Evolutionary conservation across 1,140 invertebrate species (phyloP).

Genomic region (Babylonia areolata): DNA sequence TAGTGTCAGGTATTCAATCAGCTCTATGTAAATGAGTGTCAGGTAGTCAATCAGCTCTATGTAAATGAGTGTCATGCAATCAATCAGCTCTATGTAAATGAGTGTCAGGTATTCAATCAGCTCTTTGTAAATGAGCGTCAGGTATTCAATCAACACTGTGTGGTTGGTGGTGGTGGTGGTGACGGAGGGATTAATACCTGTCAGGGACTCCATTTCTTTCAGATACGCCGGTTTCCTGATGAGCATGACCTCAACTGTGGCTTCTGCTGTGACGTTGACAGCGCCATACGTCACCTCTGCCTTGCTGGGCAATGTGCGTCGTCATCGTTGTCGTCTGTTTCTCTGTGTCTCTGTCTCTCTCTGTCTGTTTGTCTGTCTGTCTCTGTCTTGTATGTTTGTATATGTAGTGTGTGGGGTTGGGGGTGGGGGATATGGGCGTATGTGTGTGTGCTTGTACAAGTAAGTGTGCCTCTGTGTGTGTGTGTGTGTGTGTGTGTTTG

Average conservation of each 20-base stretch:
- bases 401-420: constrained; percentile 1
- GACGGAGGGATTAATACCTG: too few relatives aligned
- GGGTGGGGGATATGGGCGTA: background rate
- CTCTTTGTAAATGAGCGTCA: too few relatives aligned
- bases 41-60: too few relatives aligned
- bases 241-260: constrained; percentile 33
- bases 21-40: too few relatives aligned
- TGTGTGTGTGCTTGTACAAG: background rate
- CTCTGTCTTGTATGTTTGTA: background rate
- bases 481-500: too few relatives aligned
- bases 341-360: background rate
- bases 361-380: background rate
- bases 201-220: too few relatives aligned
- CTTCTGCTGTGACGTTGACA: constrained; percentile 16
- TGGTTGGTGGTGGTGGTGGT: too few relatives aligned
- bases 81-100: too few relatives aligned
- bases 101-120: too few relatives aligned
- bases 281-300: constrained; percentile 30
- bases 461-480: background rate
- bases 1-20: too few relatives aligned
- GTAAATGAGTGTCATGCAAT: too few relatives aligned
- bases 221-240: constrained; percentile 33
- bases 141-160: too few relatives aligned
- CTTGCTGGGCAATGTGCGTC: constrained; percentile 6
- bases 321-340: background rate